These are phyloP conservation scores for Platypus cylindrus DNA, from an alignment of 2,888 invertebrate genomes.

Conservation along the genomic window DNA sequence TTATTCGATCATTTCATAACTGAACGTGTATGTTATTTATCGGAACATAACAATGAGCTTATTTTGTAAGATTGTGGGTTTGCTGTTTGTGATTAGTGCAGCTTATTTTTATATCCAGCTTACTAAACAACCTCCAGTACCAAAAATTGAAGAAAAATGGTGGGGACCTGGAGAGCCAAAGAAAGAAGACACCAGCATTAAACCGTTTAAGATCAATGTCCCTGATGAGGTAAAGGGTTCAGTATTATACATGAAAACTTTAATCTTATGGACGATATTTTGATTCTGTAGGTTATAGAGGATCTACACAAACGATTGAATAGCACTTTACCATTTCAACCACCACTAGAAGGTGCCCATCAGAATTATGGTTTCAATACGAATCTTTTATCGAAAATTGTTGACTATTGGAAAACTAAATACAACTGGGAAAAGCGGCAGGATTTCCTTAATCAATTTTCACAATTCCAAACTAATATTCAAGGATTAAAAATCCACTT, in stretches of 20 bases:
- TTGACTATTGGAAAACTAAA: conserved; percentile 63
- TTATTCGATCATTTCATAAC: no score
- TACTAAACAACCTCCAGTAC: conserved; percentile 20
- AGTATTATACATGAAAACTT: no score
- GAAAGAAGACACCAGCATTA: conserved; percentile 41
- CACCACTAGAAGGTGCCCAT: conserved; percentile 50
- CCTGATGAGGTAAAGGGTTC: conserved; percentile 46
- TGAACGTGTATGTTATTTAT: no score
- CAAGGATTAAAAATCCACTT: conserved; percentile 51
- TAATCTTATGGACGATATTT: no score
- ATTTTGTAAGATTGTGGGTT: no score
- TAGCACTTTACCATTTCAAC: conserved; percentile 29
- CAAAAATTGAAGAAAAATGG: conserved; percentile 35
- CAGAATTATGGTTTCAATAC: conserved; percentile 77
- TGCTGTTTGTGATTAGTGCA: conserved; percentile 1
- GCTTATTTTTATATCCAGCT: conserved; percentile 8
- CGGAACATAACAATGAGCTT: no score
- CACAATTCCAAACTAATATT: conserved; percentile 58
- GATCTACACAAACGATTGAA: conserved; percentile 45
- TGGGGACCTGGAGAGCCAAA: conserved; percentile 46
- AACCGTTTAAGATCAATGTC: conserved; percentile 47
- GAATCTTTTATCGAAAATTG: conserved; percentile 49
- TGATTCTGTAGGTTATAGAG: conserved; percentile 48
- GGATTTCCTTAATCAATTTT: conserved; percentile 46
- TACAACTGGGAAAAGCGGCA: conserved; percentile 63